Evolutionary conservation across 2,113 vertebrate species (phyloP).

Genomic region (Heterotis niloticus): DNA sequence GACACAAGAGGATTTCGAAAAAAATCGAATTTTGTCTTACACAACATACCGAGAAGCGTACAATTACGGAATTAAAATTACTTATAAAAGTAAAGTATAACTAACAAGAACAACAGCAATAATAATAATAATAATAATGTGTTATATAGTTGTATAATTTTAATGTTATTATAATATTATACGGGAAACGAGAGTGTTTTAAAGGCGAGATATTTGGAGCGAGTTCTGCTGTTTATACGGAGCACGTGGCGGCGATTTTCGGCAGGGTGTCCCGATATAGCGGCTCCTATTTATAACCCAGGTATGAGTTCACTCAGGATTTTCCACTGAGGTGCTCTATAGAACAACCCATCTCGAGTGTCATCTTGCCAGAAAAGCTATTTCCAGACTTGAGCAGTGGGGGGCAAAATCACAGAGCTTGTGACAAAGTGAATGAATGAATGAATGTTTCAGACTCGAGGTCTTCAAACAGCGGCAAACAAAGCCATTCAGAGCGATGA

Average conservation of each 20-base stretch:
- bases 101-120: too few species aligned
- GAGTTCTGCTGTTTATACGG: not conserved
- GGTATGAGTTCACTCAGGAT: slow-evolving; percentile 58
- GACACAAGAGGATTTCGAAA: too few species aligned
- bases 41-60: too few species aligned
- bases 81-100: too few species aligned
- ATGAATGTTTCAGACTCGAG: not conserved
- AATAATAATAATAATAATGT: not conserved
- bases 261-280: not conserved
- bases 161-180: too few species aligned
- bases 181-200: too few species aligned
- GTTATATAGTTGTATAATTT: too few species aligned
- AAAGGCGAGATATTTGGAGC: not conserved
- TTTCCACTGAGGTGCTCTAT: slow-evolving; percentile 54
- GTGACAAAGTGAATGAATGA: not conserved
- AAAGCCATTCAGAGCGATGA: not conserved
- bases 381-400: slow-evolving; percentile 55
- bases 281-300: slow-evolving; percentile 60
- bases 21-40: too few species aligned
- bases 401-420: not conserved
- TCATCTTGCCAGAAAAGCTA: slow-evolving; percentile 48
- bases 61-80: too few species aligned
- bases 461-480: slow-evolving; percentile 14
- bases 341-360: slow-evolving; percentile 56
- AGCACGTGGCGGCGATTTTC: too few species aligned